phyloP scores from a whole-genome alignment of 2,113 vertebrate genomes.

The Takifugu bimaculatus region DNA sequence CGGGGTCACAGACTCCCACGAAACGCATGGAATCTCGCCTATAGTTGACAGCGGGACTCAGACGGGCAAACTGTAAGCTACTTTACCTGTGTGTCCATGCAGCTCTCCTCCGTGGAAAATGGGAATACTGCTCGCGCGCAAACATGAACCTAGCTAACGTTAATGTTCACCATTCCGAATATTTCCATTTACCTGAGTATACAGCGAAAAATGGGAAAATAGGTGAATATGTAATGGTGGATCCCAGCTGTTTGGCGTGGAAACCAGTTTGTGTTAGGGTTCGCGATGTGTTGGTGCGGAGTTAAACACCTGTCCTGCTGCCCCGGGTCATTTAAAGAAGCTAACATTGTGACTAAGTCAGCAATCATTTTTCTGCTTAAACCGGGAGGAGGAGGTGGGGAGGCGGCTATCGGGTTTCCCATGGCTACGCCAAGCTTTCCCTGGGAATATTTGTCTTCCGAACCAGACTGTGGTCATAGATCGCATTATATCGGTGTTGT shows the following conservation, averaged over 20 bases:
- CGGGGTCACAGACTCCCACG: conserved; percentile 14
- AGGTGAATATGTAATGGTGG: neutral
- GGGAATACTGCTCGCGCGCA: neutral
- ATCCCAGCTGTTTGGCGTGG: neutral
- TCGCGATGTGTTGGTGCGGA: neutral
- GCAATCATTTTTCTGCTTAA: conserved; percentile 22
- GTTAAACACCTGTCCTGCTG: conserved; percentile 43
- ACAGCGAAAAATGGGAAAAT: neutral
- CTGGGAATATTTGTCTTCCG: conserved; percentile 16
- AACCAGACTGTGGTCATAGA: conserved; percentile 1
- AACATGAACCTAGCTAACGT: conserved; percentile 15
- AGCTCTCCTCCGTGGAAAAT: neutral
- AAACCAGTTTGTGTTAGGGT: neutral
- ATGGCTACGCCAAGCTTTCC: conserved; percentile 66
- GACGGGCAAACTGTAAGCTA: conserved; percentile 28
- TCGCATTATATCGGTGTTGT: neutral
- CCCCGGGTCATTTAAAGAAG: conserved; percentile 8
- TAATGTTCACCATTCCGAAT: conserved; percentile 17
- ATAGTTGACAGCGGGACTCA: conserved; percentile 2
- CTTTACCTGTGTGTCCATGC: neutral
- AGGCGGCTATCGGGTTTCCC: conserved; percentile 57
- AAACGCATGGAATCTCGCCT: conserved; percentile 18
- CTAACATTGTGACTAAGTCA: conserved; percentile 16
- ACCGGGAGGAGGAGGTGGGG: conserved; percentile 7
- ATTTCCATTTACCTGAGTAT: neutral